phyloP scores from a whole-genome alignment of 2,797 vertebrate genomes.

The Cirrhinus molitorella region DNA sequence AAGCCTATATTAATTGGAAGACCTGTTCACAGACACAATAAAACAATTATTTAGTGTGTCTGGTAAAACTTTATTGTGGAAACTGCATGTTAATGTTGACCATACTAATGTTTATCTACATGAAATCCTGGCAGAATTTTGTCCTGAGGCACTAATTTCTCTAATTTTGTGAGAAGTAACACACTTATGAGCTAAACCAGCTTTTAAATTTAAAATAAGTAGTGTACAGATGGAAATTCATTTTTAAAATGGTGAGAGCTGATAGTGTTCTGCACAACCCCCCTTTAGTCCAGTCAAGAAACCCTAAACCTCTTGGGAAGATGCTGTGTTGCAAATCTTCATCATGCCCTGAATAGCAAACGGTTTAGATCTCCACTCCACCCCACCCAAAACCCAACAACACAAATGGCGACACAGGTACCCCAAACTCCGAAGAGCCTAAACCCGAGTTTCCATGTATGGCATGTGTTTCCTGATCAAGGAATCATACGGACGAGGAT shows the following conservation, averaged over 20 bases:
- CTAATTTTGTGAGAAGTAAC: background rate
- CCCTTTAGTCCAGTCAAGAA: constrained; percentile 61
- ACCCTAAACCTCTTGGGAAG: constrained; percentile 71
- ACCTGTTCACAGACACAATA: background rate
- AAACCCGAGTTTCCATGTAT: constrained; percentile 71
- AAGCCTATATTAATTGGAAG: background rate
- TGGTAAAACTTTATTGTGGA: background rate
- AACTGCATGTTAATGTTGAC: constrained; percentile 13
- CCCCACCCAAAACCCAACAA: constrained; percentile 45
- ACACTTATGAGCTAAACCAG: background rate
- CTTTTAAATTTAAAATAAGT: background rate
- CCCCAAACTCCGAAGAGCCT: background rate
- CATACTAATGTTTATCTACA: background rate
- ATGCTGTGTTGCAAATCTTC: constrained; percentile 58
- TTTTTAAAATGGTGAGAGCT: constrained; percentile 55
- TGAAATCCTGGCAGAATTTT: background rate
- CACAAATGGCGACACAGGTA: constrained; percentile 57
- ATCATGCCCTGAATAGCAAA: constrained; percentile 74
- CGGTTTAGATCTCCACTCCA: constrained; percentile 56
- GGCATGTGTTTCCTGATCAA: constrained; percentile 70
- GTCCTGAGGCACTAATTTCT: background rate
- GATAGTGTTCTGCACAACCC: background rate
- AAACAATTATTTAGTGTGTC: background rate
- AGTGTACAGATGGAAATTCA: constrained; percentile 48
- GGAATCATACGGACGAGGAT: constrained; percentile 50